Percentiles rank a stretch among this genome's conserved stretches.
Evolutionary conservation across 2,797 vertebrate genomes (phyloP).

Genomic region (Xyrichtys novacula): DNA sequence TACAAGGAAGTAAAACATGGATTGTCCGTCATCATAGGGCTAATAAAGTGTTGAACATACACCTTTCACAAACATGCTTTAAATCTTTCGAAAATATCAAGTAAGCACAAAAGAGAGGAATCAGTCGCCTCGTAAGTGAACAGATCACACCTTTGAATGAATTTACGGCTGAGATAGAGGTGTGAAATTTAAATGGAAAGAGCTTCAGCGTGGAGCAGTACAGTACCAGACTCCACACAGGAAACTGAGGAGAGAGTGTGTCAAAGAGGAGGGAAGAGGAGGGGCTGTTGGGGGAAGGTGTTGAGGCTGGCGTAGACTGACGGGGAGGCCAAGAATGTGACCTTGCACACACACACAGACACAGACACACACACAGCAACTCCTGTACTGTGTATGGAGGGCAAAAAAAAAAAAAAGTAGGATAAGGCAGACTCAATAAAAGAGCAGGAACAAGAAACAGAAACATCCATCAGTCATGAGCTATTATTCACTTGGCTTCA

Average conservation of each 20-base stretch:
- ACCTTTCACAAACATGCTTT: neutral
- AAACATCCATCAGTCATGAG: slow-evolving; percentile 56
- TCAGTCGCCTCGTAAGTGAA: slow-evolving; percentile 1
- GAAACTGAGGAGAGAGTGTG: slow-evolving; percentile 57
- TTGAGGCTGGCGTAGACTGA: slow-evolving; percentile 55
- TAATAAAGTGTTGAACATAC: slow-evolving; percentile 1
- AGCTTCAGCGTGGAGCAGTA: slow-evolving; percentile 26
- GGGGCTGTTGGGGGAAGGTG: slow-evolving; percentile 33
- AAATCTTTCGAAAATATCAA: neutral
- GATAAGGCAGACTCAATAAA: slow-evolving; percentile 54
- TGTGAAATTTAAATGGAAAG: slow-evolving; percentile 43
- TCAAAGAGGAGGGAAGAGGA: slow-evolving; percentile 45
- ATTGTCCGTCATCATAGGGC: neutral
- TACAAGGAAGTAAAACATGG: neutral
- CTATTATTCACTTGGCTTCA: slow-evolving; percentile 55
- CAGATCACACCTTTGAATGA: slow-evolving; percentile 20
- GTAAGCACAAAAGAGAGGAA: slow-evolving; percentile 5
- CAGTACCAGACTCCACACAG: slow-evolving; percentile 49
- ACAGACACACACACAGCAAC: slow-evolving; percentile 34
- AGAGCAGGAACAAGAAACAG: slow-evolving; percentile 43
- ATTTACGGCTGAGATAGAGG: slow-evolving; percentile 27
- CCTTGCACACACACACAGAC: slow-evolving; percentile 72
- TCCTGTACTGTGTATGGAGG: slow-evolving; percentile 48
- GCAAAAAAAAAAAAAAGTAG: slow-evolving; percentile 49
- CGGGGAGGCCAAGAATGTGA: slow-evolving; percentile 73